Evolutionary conservation across 2,888 invertebrate genomes (phyloP), one percentile per base, ranked within the genome.

Genomic region (Clunio marinus): DNA sequence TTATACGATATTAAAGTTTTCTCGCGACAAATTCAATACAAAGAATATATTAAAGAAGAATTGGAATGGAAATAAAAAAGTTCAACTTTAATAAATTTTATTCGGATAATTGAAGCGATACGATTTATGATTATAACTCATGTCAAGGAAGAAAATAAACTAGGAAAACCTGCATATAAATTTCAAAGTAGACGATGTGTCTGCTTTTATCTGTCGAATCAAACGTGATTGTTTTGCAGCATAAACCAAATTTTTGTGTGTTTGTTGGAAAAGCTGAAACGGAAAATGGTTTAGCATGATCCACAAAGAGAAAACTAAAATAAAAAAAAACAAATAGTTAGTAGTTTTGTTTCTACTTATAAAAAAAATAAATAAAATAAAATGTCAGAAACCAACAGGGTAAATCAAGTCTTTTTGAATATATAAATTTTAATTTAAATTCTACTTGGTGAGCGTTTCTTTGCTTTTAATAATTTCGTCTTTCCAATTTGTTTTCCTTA

Each of bases 371-470:
- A 59, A 55, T 4, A 46, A 17, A 46, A 59, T 32, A 59, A 17
- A 63, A 46, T 63, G 51, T 27, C 57, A 57, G 4, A 27, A 20
- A 57, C 13, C 66, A 66, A 66, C 66, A 66, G 66, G 66, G 66
- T 66, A 66, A 63, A 57, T 25, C 25, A 57, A 57, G 25, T 57
- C 27, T 57, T 57, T 27, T 13, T 57, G 57, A 2, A 55, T 13
- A 55, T 27, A 32, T 17, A 51, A 27, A 65, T 46, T 24, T 65
- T 27, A 22, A 22, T 46, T n/a, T 24, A 65, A 22, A 32, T 51
- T 20, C 24, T 24, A 22, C 3, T 55, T 17, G 10, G n/a, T n/a
- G n/a, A n/a, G n/a, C n/a, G n/a, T n/a, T n/a, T n/a, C n/a, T n/a
- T n/a, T n/a, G n/a, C n/a, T n/a, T n/a, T n/a, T n/a, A n/a, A n/a